Base-by-base conservation (phyloP, 2,888 invertebrate genomes). In the Agriopis marginaria region DNA sequence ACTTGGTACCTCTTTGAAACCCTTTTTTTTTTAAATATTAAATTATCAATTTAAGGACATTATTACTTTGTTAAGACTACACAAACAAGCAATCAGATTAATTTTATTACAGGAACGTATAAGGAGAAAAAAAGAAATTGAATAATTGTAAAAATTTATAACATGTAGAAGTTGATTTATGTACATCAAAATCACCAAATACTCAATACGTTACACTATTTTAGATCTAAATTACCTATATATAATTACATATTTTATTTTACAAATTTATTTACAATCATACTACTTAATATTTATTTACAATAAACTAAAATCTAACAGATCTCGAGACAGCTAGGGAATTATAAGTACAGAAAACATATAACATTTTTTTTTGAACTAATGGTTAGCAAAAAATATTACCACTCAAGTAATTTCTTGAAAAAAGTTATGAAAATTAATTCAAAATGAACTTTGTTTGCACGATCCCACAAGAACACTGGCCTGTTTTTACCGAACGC, bases 291-390 rank as follows among this genome's bases (percentile, higher is more conserved):
- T 23, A 56, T 32, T 60, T 68, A 49, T 68, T 47, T 23, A 88
- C 89, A 89, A 68, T 88, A 89, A 89, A 51, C 89, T 79, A 77
- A 73, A 79, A 81, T 81, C 83, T 86, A 89, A 89, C 91, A 92
- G 91, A 90, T 91, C 91, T 84, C 77, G 68, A 79, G 77, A 78
- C 75, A 79, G 77, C 68, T 53, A 75, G 79, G 8, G 42, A 50
- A 47, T 17, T 50, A 39, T 61, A 50, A 14, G 40, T 61, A 12
- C 11, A 12, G 66, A 63, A 4, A 70, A 8, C 42, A 63, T 66
- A 39, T 14, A 55, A 60, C 42, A 56, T 12, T 40, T 56, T 45
- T 45, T 23, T 45, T 45, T 23, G 44, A 85, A 82, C 86, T 91
- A 90, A 85, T 91, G 91, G 91, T 91, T 87, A 91, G 86, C 89